Evolutionary conservation across 1,140 invertebrate species (phyloP), one percentile per base, ranked within the genome.

Genomic region (Drosophila tani): DNA sequence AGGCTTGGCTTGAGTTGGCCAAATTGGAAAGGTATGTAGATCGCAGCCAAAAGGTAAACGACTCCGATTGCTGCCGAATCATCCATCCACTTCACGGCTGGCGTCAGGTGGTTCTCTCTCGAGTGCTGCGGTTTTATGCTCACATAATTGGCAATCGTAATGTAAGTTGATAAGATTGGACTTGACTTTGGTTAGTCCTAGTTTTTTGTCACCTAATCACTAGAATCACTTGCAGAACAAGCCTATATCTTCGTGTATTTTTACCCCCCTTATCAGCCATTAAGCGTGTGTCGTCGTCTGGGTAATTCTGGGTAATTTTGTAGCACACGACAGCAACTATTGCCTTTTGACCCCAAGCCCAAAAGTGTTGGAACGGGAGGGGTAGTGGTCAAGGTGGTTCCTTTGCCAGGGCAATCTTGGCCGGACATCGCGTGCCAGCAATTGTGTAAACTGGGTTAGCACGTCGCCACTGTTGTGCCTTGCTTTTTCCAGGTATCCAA

Each of bases 381-480:
- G 47, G 21, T 21, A 14, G 35, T 51, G 43, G 58, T 76, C 60
- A 63, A 75, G 78, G 58, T 46, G 63, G 47, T 53, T 55, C 41
- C 56, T 57, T 75, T 53, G 60, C 47, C 68, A 47, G 57, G 63
- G 59, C 38, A 82, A 77, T 84, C 79, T 82, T 82, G 19, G 40
- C 57, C 51, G 82, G 83, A 87, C 75, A 85, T 85, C 83, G 82
- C 82, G 82, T 85, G 82, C 83, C 75, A 71, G 56, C 40, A 65
- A 66, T 49, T 67, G 55, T 66, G 71, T 64, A 75, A 85, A 87
- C 59, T 87, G 69, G 82, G 82, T 86, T 82, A 86, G 58, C 74
- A 17, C 51, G 21, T 32, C 17, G 21, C 32, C 17, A 19, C 35
- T 24, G 11, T 58, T 35, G 66, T 70, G 38, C 35, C 38, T 11